Evolutionary conservation across 2,113 vertebrate species (phyloP), one percentile per base, ranked within the genome.

Genomic region (Octodon degus): DNA sequence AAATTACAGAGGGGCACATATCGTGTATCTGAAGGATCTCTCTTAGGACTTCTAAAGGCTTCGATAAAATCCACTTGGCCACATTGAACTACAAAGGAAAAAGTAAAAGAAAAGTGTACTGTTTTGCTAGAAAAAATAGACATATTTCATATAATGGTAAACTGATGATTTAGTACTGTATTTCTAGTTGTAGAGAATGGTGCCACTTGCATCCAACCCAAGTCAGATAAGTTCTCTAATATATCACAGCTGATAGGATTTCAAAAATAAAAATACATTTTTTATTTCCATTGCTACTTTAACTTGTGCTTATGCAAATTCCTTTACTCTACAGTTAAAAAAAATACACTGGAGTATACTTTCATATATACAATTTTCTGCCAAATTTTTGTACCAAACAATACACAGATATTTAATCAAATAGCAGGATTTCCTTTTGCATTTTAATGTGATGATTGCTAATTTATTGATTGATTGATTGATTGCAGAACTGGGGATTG

Each of bases 331-430:
- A 63, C 20, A 88, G 25, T 84, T 90, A 27, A 84, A 40, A 58
- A 92, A 70, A 87, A 82, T 32, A 87, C 7, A 88, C 12, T 80
- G 83, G 32, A 2, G n/a, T 79, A 84, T 90, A 55, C 43, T 11
- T 3, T 17, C 37, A 32, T 40, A n/a, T 24, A 68, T 70, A 89
- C 4, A 81, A 25, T 60, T 81, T 94, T 82, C 60, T 82, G 19
- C 12, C 19, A 30, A 82, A 83, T 53, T 85, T 37, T 25, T 91
- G 53, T 0, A 63, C 4, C 3, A 89, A 27, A 62, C 25, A 87
- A 72, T n/a, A 81, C 1, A 93, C 34, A 72, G 50, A 53, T 27
- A 83, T 16, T 93, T 89, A 96, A 83, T 58, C 40, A 82, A 77
- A 77, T 70, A 82, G 27, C 2, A 10, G 82, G 10, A 50, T 4